Percentiles rank a stretch among this genome's conserved stretches.
These are phyloP conservation scores for Popillia japonica DNA, from an alignment of 1,140 invertebrate genomes.

Conservation along the genomic window DNA sequence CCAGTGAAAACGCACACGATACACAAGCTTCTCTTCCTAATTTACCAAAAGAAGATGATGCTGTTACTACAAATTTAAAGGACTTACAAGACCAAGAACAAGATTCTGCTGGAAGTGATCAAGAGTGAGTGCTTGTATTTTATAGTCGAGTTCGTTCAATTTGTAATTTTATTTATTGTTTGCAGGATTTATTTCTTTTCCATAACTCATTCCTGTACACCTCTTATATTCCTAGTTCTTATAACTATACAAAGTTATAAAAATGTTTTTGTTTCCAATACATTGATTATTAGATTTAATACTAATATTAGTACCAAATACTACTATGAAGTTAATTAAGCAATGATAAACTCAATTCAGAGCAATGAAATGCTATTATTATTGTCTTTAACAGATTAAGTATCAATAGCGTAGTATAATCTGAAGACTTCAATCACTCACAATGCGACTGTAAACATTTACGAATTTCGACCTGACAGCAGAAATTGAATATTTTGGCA, in stretches of 20 bases:
- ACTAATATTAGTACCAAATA: not conserved
- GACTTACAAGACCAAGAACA: not conserved
- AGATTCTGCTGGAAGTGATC: slow-evolving; percentile 19
- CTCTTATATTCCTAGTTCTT: not conserved
- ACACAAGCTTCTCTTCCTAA: not conserved
- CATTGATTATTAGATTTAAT: slow-evolving; percentile 45
- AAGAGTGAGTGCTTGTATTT: slow-evolving; percentile 42
- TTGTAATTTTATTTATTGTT: slow-evolving; percentile 49
- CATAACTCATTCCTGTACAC: slow-evolving; percentile 10
- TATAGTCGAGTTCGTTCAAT: not conserved
- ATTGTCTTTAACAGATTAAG: no score
- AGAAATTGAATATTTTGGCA: no score
- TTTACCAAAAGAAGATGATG: not conserved
- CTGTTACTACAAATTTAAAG: not conserved
- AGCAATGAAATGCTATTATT: no score
- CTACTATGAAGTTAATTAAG: no score
- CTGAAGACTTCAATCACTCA: no score
- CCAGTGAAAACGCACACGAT: no score
- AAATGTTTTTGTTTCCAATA: slow-evolving; percentile 47
- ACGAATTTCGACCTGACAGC: no score
- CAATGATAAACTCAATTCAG: no score
- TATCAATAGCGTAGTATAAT: no score
- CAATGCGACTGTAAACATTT: no score
- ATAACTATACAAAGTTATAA: slow-evolving; percentile 35
- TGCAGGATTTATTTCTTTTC: slow-evolving; percentile 48